Base-by-base conservation (phyloP, 2,888 invertebrate species). In the Cabera pusaria region DNA sequence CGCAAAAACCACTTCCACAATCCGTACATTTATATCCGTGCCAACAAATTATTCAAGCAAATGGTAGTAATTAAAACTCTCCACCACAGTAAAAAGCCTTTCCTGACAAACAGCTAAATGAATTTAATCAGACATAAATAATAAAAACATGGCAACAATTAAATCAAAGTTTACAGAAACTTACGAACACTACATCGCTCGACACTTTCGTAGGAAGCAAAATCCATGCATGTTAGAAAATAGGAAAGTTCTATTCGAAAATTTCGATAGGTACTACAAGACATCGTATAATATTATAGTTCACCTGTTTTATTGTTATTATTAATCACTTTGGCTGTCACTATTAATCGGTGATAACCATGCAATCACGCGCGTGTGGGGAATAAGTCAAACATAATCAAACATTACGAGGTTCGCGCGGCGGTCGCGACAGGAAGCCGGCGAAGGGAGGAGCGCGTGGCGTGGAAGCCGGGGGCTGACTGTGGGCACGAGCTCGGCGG, bases 261-360 rank as follows among this genome's bases (percentile, higher is more conserved):
- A 72, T 68, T 72, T 71, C 61, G 66, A 68, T 24, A 32, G 22
- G 12, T 64, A 59, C 69, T 66, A 66, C 61, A 71, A 72, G 60
- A 64, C 58, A 60, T 58, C 60, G 67, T 32, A 28, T 27, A 68
- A 55, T 67, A 64, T 59, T 59, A 59, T 72, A 72, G 52, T 79
- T 81, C 82, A 86, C 85, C 79, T 80, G 75, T 70, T 69, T 64
- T 64, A 69, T 60, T 66, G 70, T 64, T 74, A 72, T 68, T 78
- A 70, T 76, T 77, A 73, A 79, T 79, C 85, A 85, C 85, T 84
- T 67, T 67, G 52, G 52, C 58, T 62, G 68, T 73, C 82, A 82
- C 82, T 76, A 59, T 72, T 72, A 70, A 77, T 67, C 71, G 68
- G 64, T 56, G 62, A 67, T 62, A 57, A 66, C 57, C 72, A 75